Evolutionary conservation across 2,113 vertebrate genomes (phyloP).

Genomic region (Nicator chloris): DNA sequence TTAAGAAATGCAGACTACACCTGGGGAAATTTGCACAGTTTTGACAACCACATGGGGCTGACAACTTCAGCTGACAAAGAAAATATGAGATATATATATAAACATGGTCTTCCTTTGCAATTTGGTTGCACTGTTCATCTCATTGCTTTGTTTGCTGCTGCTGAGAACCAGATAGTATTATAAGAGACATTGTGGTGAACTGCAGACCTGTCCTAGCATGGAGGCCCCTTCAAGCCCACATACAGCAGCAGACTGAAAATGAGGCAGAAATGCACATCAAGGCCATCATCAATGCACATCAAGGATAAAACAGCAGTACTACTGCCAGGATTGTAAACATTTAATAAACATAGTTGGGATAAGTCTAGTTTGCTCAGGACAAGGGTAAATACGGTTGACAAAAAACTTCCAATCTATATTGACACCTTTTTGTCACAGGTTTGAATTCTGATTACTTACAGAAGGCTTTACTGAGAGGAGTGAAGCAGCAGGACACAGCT

Average conservation of each 20-base stretch:
- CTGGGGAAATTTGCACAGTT: not conserved
- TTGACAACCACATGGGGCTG: not conserved
- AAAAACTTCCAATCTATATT: not conserved
- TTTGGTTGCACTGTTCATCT: not conserved
- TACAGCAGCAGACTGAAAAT: not conserved
- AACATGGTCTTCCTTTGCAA: not conserved
- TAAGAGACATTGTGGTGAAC: not conserved
- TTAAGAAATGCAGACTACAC: not conserved
- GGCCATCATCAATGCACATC: not conserved
- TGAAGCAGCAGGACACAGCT: not conserved
- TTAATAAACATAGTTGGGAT: not conserved
- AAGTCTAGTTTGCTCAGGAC: not conserved
- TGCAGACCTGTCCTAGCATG: not conserved
- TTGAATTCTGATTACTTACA: not conserved
- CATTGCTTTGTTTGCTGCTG: not conserved
- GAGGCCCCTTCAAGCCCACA: not conserved
- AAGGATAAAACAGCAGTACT: not conserved
- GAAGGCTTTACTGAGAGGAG: not conserved
- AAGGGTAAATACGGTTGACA: not conserved
- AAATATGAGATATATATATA: not conserved
- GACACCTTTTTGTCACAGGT: not conserved
- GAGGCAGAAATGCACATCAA: not conserved
- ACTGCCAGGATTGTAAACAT: not conserved
- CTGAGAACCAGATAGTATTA: not conserved
- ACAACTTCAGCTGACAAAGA: not conserved